Percentiles rank a stretch among this genome's conserved stretches.
Evolutionary conservation across 2,888 invertebrate genomes (phyloP).

Genomic region (Pheosia gnoma): DNA sequence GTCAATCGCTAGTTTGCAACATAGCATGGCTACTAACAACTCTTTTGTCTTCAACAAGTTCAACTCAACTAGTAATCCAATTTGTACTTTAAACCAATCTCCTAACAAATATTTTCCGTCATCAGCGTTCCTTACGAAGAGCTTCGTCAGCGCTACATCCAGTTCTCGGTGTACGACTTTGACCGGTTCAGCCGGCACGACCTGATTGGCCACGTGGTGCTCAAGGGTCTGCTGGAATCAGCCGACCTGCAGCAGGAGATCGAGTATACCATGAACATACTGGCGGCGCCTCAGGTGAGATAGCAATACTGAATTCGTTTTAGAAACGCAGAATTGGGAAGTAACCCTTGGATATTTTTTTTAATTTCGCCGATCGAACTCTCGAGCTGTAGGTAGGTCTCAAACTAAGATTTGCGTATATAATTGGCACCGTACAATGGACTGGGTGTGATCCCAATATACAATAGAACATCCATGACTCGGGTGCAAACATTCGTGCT

Average conservation of each 20-base stretch:
- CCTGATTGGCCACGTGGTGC: constrained; percentile 92
- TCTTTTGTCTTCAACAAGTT: no score
- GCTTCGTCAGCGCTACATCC: constrained; percentile 89
- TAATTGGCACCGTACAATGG: no score
- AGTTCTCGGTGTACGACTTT: constrained; percentile 95
- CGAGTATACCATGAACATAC: constrained; percentile 93
- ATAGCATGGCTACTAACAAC: no score
- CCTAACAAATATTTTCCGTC: neutral
- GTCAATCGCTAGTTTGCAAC: no score
- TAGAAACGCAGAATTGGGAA: no score
- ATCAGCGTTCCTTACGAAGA: constrained; percentile 90
- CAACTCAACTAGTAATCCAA: neutral
- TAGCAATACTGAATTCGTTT: neutral
- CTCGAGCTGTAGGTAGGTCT: no score
- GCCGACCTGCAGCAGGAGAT: constrained; percentile 92
- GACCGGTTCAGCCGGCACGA: constrained; percentile 95
- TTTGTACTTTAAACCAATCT: neutral
- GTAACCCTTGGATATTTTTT: no score
- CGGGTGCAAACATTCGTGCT: no score
- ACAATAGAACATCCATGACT: no score
- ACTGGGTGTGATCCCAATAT: no score
- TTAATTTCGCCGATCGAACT: no score
- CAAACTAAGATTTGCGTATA: no score
- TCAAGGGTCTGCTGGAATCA: constrained; percentile 90
- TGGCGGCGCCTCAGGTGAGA: constrained; percentile 89